Percentiles rank a stretch among this genome's conserved stretches.
phyloP scores from a whole-genome alignment of 2,888 invertebrate species.

The Pteria penguin region DNA sequence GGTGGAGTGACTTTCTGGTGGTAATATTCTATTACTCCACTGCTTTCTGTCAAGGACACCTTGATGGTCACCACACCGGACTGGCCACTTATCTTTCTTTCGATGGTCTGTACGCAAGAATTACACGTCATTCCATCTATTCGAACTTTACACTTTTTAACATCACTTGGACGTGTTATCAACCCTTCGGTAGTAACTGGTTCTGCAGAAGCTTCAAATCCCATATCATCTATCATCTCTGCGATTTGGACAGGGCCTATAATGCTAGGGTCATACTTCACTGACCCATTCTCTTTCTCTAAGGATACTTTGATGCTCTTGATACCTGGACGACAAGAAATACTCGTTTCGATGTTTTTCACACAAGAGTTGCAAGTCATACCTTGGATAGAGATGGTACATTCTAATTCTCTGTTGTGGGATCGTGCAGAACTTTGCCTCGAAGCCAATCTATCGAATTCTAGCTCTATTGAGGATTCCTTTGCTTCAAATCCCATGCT shows the following conservation, averaged over 20 bases:
- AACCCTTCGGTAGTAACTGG: not conserved
- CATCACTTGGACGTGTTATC: slow-evolving; percentile 8
- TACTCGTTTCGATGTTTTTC: slow-evolving; percentile 87
- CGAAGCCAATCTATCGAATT: slow-evolving; percentile 63
- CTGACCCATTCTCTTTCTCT: slow-evolving; percentile 63
- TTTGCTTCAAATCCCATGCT: slow-evolving; percentile 75
- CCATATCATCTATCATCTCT: slow-evolving; percentile 81
- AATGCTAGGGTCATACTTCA: slow-evolving; percentile 59
- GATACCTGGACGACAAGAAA: slow-evolving; percentile 82
- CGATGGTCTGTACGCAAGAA: slow-evolving; percentile 93
- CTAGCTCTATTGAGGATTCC: slow-evolving; percentile 51
- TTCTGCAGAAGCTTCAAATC: slow-evolving; percentile 69
- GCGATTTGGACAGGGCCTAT: slow-evolving; percentile 78
- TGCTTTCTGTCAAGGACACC: slow-evolving; percentile 86
- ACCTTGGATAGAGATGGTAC: slow-evolving; percentile 82
- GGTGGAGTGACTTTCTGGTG: slow-evolving; percentile 83
- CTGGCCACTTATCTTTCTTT: slow-evolving; percentile 83
- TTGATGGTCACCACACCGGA: slow-evolving; percentile 82
- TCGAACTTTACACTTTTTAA: slow-evolving; percentile 49
- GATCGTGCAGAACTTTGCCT: slow-evolving; percentile 50
- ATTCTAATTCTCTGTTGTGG: slow-evolving; percentile 15
- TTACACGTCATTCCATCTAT: slow-evolving; percentile 93
- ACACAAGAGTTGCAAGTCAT: slow-evolving; percentile 98
- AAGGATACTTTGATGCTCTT: slow-evolving; percentile 80
- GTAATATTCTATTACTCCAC: slow-evolving; percentile 88